These are phyloP conservation scores for Thymelicus lineola DNA, from an alignment of 2,888 invertebrate species.

Conservation along the genomic window DNA sequence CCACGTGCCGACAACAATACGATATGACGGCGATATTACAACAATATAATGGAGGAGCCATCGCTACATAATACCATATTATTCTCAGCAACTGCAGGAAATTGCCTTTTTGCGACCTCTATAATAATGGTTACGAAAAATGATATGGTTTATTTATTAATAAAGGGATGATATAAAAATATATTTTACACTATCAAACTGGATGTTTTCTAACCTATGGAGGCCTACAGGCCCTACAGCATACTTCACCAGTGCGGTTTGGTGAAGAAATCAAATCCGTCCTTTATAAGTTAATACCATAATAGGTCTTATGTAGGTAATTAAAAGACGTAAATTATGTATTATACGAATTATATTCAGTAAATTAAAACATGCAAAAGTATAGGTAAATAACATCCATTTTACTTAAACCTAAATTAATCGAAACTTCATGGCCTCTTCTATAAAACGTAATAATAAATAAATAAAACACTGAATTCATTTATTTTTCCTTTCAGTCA, in stretches of 20 bases:
- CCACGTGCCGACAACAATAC: conserved; percentile 74
- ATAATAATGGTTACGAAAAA: conserved; percentile 17
- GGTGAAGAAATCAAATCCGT: too few species aligned
- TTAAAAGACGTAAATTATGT: not conserved
- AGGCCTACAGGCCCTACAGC: too few species aligned
- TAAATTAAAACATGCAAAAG: conserved; percentile 16
- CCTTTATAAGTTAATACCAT: not conserved
- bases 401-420: conserved; percentile 39
- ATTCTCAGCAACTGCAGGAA: conserved; percentile 72
- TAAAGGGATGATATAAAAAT: too few species aligned
- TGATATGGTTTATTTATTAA: too few species aligned
- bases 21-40: conserved; percentile 59
- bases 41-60: conserved; percentile 64
- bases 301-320: not conserved
- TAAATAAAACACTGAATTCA: conserved; percentile 18
- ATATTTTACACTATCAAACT: too few species aligned
- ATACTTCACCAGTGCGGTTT: too few species aligned
- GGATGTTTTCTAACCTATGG: too few species aligned
- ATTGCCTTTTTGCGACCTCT: conserved; percentile 64
- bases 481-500: conserved; percentile 51
- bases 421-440: conserved; percentile 17
- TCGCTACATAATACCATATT: conserved; percentile 69
- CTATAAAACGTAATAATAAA: not conserved
- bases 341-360: not conserved
- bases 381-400: conserved; percentile 45